Conservation (phyloP, 2,797 vertebrate genomes). For the Petrocephalus schoutedeni region DNA sequence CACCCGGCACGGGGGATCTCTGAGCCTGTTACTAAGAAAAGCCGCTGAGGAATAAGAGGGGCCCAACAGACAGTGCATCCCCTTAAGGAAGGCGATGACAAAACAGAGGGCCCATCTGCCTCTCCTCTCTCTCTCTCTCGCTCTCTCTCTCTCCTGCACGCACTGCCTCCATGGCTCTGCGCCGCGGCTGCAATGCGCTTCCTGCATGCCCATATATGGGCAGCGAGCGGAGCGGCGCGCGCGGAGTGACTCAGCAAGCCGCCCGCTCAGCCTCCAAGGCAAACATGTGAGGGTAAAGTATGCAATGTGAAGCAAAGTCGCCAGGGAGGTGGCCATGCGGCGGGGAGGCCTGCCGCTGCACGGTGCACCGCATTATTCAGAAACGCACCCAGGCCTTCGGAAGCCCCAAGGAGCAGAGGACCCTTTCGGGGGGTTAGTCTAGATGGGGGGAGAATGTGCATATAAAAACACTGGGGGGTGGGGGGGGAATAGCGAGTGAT, state of each 20-base stretch:
- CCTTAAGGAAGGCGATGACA: constrained; percentile 9
- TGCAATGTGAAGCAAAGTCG: background rate
- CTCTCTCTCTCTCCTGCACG: background rate
- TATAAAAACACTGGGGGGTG: background rate
- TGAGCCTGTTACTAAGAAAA: constrained; percentile 14
- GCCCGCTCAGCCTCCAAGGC: constrained; percentile 12
- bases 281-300: constrained; percentile 15
- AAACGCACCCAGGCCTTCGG: background rate
- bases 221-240: constrained; percentile 13
- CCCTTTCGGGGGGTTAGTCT: background rate
- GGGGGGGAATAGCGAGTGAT: background rate
- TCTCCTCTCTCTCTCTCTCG: background rate
- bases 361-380: background rate
- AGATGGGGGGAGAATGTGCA: background rate
- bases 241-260: constrained; percentile 20
- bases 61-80: background rate
- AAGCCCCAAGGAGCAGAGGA: background rate
- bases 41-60: background rate
- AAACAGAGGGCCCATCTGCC: background rate
- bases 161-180: background rate
- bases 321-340: background rate
- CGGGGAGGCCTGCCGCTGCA: background rate
- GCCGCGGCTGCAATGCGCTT: constrained; percentile 10
- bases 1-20: background rate
- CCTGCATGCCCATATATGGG: constrained; percentile 23